Percentiles rank a stretch among this genome's conserved stretches.
Evolutionary conservation across 2,113 vertebrate genomes (phyloP).

Genomic region (Sardina pilchardus): DNA sequence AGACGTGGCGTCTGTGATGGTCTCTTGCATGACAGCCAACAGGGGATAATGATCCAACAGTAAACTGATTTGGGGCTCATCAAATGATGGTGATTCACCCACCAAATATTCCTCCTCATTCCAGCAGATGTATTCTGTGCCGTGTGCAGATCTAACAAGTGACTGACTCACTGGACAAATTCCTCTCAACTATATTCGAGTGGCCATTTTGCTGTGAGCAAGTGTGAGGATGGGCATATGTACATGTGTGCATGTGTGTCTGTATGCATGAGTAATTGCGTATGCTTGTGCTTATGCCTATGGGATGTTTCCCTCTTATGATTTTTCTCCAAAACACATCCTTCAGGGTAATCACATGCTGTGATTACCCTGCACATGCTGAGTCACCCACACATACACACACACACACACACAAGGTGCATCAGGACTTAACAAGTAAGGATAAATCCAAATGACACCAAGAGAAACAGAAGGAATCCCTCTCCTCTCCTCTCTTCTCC

Average conservation of each 20-base stretch:
- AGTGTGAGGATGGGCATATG: not conserved
- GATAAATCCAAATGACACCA: no score
- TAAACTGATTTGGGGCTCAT: not conserved
- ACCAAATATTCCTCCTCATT: not conserved
- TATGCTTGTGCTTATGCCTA: not conserved
- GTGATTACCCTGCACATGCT: no score
- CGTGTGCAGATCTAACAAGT: no score
- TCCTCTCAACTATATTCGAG: no score
- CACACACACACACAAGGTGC: no score
- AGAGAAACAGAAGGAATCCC: no score
- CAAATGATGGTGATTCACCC: not conserved
- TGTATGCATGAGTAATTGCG: no score
- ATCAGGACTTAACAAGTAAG: no score
- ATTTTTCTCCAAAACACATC: not conserved
- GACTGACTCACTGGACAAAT: no score
- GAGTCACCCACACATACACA: no score
- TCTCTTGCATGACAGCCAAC: not conserved
- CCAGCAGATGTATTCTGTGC: not conserved
- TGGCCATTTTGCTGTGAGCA: no score
- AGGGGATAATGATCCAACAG: conserved; percentile 3
- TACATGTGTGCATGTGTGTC: not conserved
- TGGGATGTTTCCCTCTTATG: not conserved
- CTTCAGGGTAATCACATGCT: not conserved
- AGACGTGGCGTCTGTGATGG: not conserved
- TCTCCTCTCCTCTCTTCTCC: no score